Evolutionary conservation across 2,888 invertebrate species (phyloP), one percentile per base, ranked within the genome.

Genomic region (Scaptomyza parva): DNA sequence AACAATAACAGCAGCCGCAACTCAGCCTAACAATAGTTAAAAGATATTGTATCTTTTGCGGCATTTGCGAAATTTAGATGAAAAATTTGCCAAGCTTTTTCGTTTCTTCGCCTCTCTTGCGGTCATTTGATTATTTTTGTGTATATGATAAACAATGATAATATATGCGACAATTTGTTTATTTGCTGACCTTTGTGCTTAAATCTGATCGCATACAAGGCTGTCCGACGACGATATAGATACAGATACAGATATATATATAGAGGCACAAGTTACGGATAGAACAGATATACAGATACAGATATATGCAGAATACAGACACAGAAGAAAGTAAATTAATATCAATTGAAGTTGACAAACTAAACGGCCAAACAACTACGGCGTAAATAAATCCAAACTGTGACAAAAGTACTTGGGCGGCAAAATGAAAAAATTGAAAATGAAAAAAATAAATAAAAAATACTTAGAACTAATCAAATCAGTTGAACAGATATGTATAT

Each of bases 161-260:
- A 83, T 70, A 83, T 70, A 66, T 79, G 81, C 59, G 76, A 74
- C 79, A 86, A 85, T 82, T 86, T 88, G 81, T 80, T 83, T 78
- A 85, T 85, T 85, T 75, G 82, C 82, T 89, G 89, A 89, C 90
- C 90, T 84, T 88, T 89, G 89, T 73, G 88, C 80, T 85, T 81
- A 82, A 88, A 89, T 90, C 86, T 89, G 90, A 87, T 90, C 89
- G 88, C 88, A 87, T 73, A 88, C 90, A 90, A 90, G 89, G 89
- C 89, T 90, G 90, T 41, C 68, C 57, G 52, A 39, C 65, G 61
- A 81, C 70, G 68, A 68, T 45, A 50, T 62, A 59, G 35, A 67
- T 47, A 51, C 48, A 60, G 37, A 62, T 43, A 53, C 51, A 59
- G 53, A 59, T 35, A 52, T 43, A 45, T 40, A 55, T 35, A 50